Evolutionary conservation across 2,888 invertebrate species (phyloP).

Genomic region (Tetheella fluctuosa): DNA sequence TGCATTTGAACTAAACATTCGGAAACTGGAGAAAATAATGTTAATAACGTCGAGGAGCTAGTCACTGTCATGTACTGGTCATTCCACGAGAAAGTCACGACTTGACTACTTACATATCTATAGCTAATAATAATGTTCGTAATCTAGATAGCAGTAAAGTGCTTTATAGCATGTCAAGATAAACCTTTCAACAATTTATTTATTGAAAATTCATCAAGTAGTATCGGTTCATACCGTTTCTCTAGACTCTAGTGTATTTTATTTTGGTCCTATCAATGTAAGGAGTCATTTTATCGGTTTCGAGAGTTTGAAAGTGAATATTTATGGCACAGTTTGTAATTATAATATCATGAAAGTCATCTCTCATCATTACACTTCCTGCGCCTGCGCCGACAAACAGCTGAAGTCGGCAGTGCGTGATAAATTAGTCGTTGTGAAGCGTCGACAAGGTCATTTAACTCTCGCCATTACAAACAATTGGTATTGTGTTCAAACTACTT

Average conservation of each 20-base stretch:
- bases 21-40: not conserved
- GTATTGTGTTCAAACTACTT: constrained; percentile 26
- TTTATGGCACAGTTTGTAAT: not conserved
- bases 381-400: constrained; percentile 54
- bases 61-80: not conserved
- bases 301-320: not conserved
- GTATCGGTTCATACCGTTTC: not conserved
- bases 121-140: not conserved
- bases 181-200: not conserved
- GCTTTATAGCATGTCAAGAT: not conserved
- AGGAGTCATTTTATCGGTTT: not conserved
- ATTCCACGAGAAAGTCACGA: not conserved
- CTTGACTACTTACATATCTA: not conserved
- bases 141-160: not conserved
- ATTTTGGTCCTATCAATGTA: constrained; percentile 6
- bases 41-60: not conserved
- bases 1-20: too few relatives aligned
- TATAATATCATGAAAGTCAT: not conserved
- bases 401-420: constrained; percentile 59
- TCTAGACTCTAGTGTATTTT: not conserved
- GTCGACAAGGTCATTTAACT: constrained; percentile 66
- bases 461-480: constrained; percentile 36
- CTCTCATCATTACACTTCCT: constrained; percentile 28
- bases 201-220: not conserved
- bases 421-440: constrained; percentile 57